These are phyloP conservation scores for Phalloptychus januarius DNA, from an alignment of 2,797 vertebrate genomes.

Conservation along the genomic window DNA sequence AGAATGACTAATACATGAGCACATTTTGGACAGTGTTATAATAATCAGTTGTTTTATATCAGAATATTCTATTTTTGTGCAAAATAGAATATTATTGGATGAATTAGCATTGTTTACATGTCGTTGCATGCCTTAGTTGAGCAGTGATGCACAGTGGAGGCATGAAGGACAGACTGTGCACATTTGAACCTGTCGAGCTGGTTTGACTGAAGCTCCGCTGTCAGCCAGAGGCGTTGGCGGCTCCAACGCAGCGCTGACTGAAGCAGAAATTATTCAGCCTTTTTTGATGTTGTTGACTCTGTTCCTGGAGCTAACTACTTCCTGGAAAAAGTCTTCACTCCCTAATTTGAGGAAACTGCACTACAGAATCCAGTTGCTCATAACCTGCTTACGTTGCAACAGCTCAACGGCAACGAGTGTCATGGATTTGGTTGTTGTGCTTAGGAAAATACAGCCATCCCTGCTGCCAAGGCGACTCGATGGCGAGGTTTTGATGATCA, in stretches of 20 bases:
- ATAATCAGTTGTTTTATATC: neutral
- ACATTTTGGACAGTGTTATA: neutral
- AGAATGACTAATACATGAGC: slow-evolving; percentile 18
- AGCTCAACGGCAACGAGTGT: neutral
- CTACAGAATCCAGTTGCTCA: neutral
- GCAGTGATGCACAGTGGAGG: neutral
- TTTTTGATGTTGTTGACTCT: neutral
- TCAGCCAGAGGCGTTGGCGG: slow-evolving; percentile 19
- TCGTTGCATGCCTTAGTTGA: neutral
- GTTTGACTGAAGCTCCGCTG: slow-evolving; percentile 52
- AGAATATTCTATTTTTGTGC: too few relatives aligned
- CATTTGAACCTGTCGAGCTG: slow-evolving; percentile 58
- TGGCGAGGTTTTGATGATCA: neutral
- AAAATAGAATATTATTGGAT: neutral
- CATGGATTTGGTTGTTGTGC: neutral
- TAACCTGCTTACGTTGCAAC: neutral
- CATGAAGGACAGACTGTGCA: slow-evolving; percentile 18
- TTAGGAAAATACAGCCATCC: slow-evolving; percentile 26
- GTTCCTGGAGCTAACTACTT: neutral
- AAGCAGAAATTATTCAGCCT: neutral
- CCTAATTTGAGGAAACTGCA: neutral
- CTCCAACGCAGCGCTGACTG: neutral
- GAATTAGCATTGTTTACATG: neutral
- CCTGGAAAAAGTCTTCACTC: neutral
- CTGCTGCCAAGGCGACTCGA: neutral